Conservation (phyloP, 2,888 invertebrate genomes). For the Branchellion lobata region DNA sequence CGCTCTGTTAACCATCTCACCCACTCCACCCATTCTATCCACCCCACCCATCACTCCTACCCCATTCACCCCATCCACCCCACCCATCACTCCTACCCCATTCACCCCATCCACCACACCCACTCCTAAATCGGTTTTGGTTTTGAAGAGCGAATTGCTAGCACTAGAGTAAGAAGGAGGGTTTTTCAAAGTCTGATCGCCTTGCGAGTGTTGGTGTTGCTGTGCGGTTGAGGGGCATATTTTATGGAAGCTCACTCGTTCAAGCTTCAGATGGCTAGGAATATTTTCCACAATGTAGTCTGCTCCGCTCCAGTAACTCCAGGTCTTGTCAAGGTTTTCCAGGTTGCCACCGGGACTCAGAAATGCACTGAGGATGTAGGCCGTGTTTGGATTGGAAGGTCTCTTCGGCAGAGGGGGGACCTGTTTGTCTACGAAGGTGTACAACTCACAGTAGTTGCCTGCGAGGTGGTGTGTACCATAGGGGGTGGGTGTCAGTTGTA, state of each 20-base stretch:
- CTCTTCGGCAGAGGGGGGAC: slow-evolving; percentile 55
- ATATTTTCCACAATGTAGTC: slow-evolving; percentile 56
- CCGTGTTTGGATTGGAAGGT: slow-evolving; percentile 56
- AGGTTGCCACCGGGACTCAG: slow-evolving; percentile 55
- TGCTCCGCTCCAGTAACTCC: slow-evolving; percentile 58
- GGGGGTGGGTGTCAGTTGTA: not conserved
- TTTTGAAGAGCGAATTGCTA: too few species aligned
- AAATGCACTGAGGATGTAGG: slow-evolving; percentile 56
- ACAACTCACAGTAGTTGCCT: slow-evolving; percentile 49
- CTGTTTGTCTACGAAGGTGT: slow-evolving; percentile 50
- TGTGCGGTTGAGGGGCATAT: too few species aligned
- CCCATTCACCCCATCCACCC: not conserved
- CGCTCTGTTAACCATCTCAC: too few species aligned
- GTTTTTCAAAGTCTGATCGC: too few species aligned
- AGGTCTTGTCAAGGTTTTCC: slow-evolving; percentile 54
- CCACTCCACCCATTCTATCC: not conserved
- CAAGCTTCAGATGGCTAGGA: slow-evolving; percentile 55
- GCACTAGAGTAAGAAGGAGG: too few species aligned
- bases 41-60: not conserved
- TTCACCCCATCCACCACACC: not conserved
- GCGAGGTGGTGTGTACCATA: not conserved
- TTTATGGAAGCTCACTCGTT: slow-evolving; percentile 56
- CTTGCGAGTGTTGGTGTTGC: too few species aligned
- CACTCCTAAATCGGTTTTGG: not conserved
- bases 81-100: not conserved